A percentile compares a stretch with the other conserved stretches of the same genome.
phyloP scores from a whole-genome alignment of 2,113 vertebrate genomes.

The Engystomops pustulosus region DNA sequence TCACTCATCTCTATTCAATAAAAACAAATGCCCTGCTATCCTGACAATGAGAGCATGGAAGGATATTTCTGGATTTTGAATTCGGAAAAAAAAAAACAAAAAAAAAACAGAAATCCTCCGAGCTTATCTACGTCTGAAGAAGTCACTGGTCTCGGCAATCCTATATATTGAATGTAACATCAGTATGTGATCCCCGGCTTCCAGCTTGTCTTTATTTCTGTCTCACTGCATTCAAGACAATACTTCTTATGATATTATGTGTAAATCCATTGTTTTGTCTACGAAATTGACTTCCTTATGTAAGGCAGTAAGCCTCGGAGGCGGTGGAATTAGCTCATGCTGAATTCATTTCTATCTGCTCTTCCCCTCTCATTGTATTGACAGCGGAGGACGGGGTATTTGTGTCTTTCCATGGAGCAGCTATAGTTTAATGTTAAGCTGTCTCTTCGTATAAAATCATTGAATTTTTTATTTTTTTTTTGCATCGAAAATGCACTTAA shows the following conservation, averaged over 20 bases:
- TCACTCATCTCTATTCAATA: background rate
- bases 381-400: background rate
- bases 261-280: constrained; percentile 39
- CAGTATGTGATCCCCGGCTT: constrained; percentile 3
- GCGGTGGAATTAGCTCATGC: constrained; percentile 30
- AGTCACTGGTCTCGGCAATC: constrained; percentile 1
- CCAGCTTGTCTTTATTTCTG: constrained; percentile 21
- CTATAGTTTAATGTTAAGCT: background rate
- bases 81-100: too few relatives aligned
- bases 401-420: background rate
- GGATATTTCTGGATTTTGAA: background rate
- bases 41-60: background rate
- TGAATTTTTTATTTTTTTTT: background rate
- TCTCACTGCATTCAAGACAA: constrained; percentile 21
- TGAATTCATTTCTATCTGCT: constrained; percentile 14
- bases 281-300: constrained; percentile 32
- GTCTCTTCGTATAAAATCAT: background rate
- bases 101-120: background rate
- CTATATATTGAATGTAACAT: constrained; percentile 8
- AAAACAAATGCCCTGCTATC: background rate
- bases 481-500: background rate
- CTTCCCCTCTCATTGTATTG: background rate
- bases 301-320: constrained; percentile 30
- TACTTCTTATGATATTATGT: constrained; percentile 39
- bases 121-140: background rate